Evolutionary conservation across 2,113 vertebrate species (phyloP), one percentile per base, ranked within the genome.

Genomic region (Callipepla californica): DNA sequence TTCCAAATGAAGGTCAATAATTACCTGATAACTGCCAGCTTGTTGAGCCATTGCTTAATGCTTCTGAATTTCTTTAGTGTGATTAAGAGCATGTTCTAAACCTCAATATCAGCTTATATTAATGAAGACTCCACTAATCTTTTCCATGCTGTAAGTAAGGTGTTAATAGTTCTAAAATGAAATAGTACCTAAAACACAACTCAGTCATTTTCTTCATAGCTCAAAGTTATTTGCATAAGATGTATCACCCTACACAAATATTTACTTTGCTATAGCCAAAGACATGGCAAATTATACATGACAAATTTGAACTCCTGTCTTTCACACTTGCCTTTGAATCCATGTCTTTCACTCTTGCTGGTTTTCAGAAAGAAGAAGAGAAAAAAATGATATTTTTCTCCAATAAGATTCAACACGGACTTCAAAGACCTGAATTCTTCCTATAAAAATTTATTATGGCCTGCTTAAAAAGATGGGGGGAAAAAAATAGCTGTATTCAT

Each of bases 171-270:
- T 94, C 88, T 95, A 97, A 98, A 97, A 97, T 97, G 94, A 98
- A 98, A 97, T 93, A 97, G 92, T 97, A 95, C 92, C 96, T 97
- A 97, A 97, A 97, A 91, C 90, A 96, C 83, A 97, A 97, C 84
- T 97, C 92, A 95, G 96, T 96, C 87, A 96, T 98, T 97, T 97
- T 97, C 96, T 95, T 97, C 94, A 94, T 96, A 97, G 96, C 97
- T 98, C 96, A 97, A 96, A 97, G 94, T 96, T 97, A 97, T 98
- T 98, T 98, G 97, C 97, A 96, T 97, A 97, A 97, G 94, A 96
- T 95, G 83, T 91, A 96, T 97, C 95, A 94, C 80, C 93, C 94
- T 98, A 94, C 79, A 92, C 97, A 98, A 98, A 98, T 98, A 98
- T 98, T 98, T 98, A 96, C 95, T 98, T 97, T 98, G 92, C 80